Evolutionary conservation across 2,797 vertebrate species (phyloP).

Genomic region (Sebastes ruberrimus): DNA sequence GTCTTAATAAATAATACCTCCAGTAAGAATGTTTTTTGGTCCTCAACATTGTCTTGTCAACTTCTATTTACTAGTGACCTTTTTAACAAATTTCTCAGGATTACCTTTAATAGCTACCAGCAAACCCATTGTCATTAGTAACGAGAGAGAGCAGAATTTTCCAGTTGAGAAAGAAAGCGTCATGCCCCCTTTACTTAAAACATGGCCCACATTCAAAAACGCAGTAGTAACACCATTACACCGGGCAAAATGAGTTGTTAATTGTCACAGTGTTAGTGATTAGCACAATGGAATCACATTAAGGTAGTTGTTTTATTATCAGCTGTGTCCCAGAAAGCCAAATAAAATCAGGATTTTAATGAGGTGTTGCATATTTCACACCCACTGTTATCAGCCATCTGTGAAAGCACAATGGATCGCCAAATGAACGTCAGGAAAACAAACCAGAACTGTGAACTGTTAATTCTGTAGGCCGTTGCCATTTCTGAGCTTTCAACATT

Average conservation of each 20-base stretch:
- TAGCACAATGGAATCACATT: constrained; percentile 42
- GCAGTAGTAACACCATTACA: constrained; percentile 3
- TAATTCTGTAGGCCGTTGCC: neutral
- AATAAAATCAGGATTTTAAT: constrained; percentile 34
- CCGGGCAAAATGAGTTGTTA: constrained; percentile 29
- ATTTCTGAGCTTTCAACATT: neutral
- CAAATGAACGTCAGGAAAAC: neutral
- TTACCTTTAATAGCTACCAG: neutral
- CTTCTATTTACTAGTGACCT: neutral
- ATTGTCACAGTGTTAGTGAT: constrained; percentile 36
- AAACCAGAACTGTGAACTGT: neutral
- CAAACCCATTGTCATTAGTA: neutral
- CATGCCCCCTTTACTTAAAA: neutral
- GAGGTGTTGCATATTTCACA: constrained; percentile 54
- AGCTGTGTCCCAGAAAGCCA: constrained; percentile 29
- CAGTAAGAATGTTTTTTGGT: neutral
- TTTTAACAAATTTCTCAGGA: neutral
- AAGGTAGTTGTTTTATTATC: constrained; percentile 24
- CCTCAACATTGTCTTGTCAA: neutral
- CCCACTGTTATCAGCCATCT: constrained; percentile 5
- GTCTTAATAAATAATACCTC: neutral
- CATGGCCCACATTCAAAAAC: constrained; percentile 19
- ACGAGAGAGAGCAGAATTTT: constrained; percentile 17
- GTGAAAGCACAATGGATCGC: neutral
- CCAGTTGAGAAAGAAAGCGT: neutral